Base-by-base conservation (phyloP, 2,888 invertebrate species). In the Chymomyza amoena region DNA sequence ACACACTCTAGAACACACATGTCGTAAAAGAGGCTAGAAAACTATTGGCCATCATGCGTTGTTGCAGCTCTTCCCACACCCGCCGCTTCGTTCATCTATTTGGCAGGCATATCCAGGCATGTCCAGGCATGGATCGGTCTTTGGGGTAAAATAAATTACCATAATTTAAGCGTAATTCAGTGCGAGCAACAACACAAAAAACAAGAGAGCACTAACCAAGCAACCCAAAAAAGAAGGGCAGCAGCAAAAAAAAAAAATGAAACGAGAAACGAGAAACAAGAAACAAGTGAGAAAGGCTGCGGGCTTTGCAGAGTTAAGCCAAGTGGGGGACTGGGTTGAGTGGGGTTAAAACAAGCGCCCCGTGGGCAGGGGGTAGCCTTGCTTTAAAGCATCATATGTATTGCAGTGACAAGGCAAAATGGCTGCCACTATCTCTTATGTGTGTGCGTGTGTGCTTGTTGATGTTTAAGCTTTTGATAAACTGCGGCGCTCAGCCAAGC, bases 111-210 rank as follows among this genome's bases (percentile, higher is more conserved):
- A 54, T 18, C 2, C 54, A 54, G 16, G 54, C 54, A 54, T 16
- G 18, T 20, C 20, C 54, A 54, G 18, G 54, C 20, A 71, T 77
- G 80, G 76, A 87, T 84, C 79, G 88, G 74, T 87, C 86, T 84
- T 84, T 85, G 79, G 88, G 84, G 80, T 73, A 80, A 84, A 87
- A 84, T 84, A 84, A 87, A 84, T 84, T 84, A 84, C 84, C 84
- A 84, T 87, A 84, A 84, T 87, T 84, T 84, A 87, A 87, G 85
- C 87, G 85, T 84, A 87, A 87, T 84, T 85, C 84, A 83, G 76
- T 82, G 83, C 75, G 81, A 82, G 39, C 81, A 72, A 72, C 68
- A 61, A 36, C 62, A 51, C n/a, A 20, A 59, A 61, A 62, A 66
- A 32, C 10, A 59, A 66, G 10, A 61, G 25, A 61, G 57, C 52